Evolutionary conservation across 2,797 vertebrate species (phyloP).

Genomic region (Brachymystax lenok): DNA sequence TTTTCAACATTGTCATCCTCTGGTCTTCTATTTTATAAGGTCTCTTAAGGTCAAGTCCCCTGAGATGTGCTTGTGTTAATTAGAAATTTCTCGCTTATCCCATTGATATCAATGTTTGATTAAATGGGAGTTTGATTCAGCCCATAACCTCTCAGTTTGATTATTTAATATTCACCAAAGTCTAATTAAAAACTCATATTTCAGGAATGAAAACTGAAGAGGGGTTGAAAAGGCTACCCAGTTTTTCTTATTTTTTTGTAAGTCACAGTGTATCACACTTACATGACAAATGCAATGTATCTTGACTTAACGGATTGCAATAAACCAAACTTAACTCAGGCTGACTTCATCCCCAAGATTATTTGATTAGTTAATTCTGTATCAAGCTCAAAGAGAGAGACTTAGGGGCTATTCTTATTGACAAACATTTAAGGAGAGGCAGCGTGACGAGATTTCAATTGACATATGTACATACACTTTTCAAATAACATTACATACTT

Average conservation of each 20-base stretch:
- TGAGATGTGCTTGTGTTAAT: not conserved
- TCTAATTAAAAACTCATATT: not conserved
- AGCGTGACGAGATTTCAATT: too few species aligned
- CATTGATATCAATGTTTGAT: not conserved
- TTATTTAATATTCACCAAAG: not conserved
- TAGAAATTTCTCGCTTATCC: not conserved
- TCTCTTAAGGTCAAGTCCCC: not conserved
- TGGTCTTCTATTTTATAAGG: not conserved
- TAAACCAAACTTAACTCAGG: too few species aligned
- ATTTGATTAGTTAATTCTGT: not conserved
- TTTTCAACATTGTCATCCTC: not conserved
- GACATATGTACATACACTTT: too few species aligned
- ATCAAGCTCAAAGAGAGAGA: conserved; percentile 32
- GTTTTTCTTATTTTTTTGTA: too few species aligned
- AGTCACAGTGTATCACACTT: too few species aligned
- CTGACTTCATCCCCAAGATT: too few species aligned
- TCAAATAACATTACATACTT: too few species aligned
- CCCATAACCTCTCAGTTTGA: not conserved
- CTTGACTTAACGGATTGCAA: too few species aligned
- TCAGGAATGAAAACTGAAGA: not conserved
- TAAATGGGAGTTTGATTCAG: not conserved
- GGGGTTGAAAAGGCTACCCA: not conserved
- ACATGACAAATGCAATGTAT: too few species aligned
- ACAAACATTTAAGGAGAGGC: too few species aligned
- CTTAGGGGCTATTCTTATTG: too few species aligned